Conservation (phyloP, 2,113 vertebrate species). For the Neomonachus schauinslandi region DNA sequence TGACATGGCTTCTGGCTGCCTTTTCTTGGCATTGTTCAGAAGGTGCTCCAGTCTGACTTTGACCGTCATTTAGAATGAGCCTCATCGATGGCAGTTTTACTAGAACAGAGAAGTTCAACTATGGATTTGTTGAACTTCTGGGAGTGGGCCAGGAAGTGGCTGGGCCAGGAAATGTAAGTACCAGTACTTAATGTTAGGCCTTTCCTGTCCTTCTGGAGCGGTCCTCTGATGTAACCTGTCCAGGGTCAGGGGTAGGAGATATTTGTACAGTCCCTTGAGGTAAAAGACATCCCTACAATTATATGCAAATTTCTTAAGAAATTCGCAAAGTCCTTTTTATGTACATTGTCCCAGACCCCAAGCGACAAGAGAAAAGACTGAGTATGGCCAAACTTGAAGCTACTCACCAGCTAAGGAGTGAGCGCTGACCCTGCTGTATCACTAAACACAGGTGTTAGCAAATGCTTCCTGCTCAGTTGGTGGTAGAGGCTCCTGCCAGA, state of each 20-base stretch:
- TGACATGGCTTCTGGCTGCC: not conserved
- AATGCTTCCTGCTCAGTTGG: not conserved
- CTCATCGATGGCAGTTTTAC: not conserved
- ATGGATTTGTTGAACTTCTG: no score
- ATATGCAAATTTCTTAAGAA: no score
- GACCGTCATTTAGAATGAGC: not conserved
- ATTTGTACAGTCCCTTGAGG: no score
- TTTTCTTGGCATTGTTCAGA: conserved; percentile 19
- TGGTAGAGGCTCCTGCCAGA: not conserved
- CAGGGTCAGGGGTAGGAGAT: no score
- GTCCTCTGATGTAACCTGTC: no score
- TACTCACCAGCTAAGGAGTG: not conserved
- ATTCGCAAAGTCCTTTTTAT: not conserved
- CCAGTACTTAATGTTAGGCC: no score
- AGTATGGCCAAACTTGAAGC: not conserved
- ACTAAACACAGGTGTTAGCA: not conserved
- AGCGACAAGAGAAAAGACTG: not conserved
- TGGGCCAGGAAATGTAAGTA: no score
- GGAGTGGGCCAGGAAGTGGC: no score
- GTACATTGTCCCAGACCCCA: not conserved
- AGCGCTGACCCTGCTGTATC: not conserved
- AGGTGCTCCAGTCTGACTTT: conserved; percentile 23
- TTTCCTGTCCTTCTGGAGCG: no score
- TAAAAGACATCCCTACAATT: no score
- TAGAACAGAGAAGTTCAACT: not conserved